These are phyloP conservation scores for Xestobium rufovillosum DNA, from an alignment of 2,888 invertebrate genomes.

Conservation along the genomic window DNA sequence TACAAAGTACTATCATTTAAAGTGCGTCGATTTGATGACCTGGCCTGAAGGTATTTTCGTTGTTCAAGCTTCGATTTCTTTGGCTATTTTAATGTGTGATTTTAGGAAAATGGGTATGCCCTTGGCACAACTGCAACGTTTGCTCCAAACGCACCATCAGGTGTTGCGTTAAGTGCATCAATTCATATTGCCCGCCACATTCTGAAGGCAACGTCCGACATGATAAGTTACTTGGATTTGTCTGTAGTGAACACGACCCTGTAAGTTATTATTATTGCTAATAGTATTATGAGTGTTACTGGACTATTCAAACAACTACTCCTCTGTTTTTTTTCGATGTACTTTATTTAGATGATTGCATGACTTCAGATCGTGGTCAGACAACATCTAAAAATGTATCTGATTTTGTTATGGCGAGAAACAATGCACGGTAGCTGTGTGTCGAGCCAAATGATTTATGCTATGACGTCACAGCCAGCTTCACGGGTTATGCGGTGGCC, in stretches of 20 bases:
- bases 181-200: slow-evolving; percentile 41
- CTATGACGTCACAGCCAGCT: too few species aligned
- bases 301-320: too few species aligned
- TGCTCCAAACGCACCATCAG: slow-evolving; percentile 39
- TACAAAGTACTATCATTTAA: slow-evolving; percentile 37
- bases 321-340: too few species aligned
- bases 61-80: slow-evolving; percentile 4
- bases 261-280: slow-evolving; percentile 27
- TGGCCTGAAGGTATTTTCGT: slow-evolving; percentile 39
- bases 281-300: too few species aligned
- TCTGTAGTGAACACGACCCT: slow-evolving; percentile 35
- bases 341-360: too few species aligned
- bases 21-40: slow-evolving; percentile 34
- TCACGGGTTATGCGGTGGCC: too few species aligned
- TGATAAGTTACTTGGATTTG: slow-evolving; percentile 34
- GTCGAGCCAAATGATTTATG: too few species aligned
- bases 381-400: too few species aligned
- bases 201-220: slow-evolving; percentile 38
- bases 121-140: slow-evolving; percentile 40
- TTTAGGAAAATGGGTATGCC: slow-evolving; percentile 40
- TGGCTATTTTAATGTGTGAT: slow-evolving; percentile 6
- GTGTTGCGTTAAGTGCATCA: slow-evolving; percentile 39
- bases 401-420: too few species aligned
- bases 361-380: too few species aligned
- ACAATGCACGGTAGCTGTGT: too few species aligned